phyloP scores from a whole-genome alignment of 1,140 invertebrate genomes.

The Melipona quadrifasciata region DNA sequence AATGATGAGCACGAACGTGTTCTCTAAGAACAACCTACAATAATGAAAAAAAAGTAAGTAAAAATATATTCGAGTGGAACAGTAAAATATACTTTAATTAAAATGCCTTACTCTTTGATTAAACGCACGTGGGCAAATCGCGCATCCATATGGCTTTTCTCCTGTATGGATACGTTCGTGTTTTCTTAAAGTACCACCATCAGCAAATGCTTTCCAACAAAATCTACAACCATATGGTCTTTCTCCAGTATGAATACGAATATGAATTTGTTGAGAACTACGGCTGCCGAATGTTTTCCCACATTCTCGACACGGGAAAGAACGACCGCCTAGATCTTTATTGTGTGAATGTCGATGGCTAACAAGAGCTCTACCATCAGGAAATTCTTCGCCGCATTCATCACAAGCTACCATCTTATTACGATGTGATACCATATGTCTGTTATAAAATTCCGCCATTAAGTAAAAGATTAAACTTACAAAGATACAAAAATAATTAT shows the following conservation, averaged over 20 bases:
- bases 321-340: slow-evolving; percentile 83
- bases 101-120: slow-evolving; percentile 86
- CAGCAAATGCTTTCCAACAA: slow-evolving; percentile 99
- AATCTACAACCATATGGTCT: slow-evolving; percentile 96
- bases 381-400: slow-evolving; percentile 87
- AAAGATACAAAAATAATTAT: neutral
- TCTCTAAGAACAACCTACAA: slow-evolving; percentile 88
- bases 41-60: neutral
- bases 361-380: slow-evolving; percentile 86
- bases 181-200: slow-evolving; percentile 97
- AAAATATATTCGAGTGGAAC: neutral
- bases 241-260: slow-evolving; percentile 92
- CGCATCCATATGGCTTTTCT: slow-evolving; percentile 97
- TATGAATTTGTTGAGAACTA: slow-evolving; percentile 96
- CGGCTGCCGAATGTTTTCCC: slow-evolving; percentile 92
- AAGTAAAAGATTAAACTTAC: neutral
- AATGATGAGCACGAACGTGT: slow-evolving; percentile 92
- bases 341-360: slow-evolving; percentile 87
- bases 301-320: slow-evolving; percentile 92
- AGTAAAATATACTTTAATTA: neutral
- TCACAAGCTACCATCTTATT: slow-evolving; percentile 87
- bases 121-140: slow-evolving; percentile 94
- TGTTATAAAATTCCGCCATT: slow-evolving; percentile 43
- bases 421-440: slow-evolving; percentile 87
- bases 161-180: slow-evolving; percentile 99